Conservation (phyloP, 2,797 vertebrate species). For the Spinibarbus caldwelli region DNA sequence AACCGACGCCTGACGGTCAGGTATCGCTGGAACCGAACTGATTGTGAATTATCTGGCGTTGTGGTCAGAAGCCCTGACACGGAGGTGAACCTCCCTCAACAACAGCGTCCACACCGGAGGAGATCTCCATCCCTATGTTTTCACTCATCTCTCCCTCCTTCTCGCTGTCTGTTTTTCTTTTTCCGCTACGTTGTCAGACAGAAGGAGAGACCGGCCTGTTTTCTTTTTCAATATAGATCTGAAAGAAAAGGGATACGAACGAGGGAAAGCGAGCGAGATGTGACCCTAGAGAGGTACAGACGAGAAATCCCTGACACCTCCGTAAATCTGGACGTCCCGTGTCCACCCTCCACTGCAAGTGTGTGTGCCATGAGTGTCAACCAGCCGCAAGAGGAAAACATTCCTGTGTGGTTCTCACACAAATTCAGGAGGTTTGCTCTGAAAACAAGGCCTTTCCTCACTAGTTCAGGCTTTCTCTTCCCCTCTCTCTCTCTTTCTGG, state of each 20-base stretch:
- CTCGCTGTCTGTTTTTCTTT: constrained; percentile 48
- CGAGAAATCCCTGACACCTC: constrained; percentile 62
- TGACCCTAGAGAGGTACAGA: constrained; percentile 58
- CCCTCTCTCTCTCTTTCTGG: constrained; percentile 35
- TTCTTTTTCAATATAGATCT: constrained; percentile 54
- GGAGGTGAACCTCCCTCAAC: constrained; percentile 62
- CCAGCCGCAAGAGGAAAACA: constrained; percentile 82
- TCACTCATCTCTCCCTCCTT: constrained; percentile 39
- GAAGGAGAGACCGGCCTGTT: constrained; percentile 48
- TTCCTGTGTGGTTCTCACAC: constrained; percentile 72
- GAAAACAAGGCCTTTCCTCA: constrained; percentile 62
- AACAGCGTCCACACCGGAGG: constrained; percentile 64
- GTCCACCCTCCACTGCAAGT: constrained; percentile 57
- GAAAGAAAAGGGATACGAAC: constrained; percentile 45
- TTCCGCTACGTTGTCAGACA: constrained; percentile 54
- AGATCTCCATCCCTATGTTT: constrained; percentile 64
- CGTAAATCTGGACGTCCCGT: constrained; percentile 60
- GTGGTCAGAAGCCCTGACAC: constrained; percentile 37
- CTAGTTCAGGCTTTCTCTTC: constrained; percentile 11
- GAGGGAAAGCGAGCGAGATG: constrained; percentile 44
- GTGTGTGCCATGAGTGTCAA: constrained; percentile 73
- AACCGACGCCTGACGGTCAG: constrained; percentile 39
- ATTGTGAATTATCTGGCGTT: constrained; percentile 34
- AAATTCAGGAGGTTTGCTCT: constrained; percentile 61
- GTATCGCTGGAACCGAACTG: constrained; percentile 24